phyloP scores from a whole-genome alignment of 2,888 invertebrate species.

The Chesias legatella region DNA sequence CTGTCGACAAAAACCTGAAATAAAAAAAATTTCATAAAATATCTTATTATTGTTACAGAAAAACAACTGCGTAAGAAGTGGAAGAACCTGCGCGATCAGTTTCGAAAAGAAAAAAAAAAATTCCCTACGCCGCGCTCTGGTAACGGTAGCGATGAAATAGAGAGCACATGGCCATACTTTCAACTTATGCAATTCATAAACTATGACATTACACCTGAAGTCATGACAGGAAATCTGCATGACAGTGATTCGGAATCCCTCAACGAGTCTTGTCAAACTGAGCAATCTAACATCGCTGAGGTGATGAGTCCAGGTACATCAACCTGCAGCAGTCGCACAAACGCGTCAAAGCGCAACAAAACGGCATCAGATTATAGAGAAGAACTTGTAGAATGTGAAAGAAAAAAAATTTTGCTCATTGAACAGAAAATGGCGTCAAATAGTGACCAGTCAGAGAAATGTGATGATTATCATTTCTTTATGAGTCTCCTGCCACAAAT shows the following conservation, averaged over 20 bases:
- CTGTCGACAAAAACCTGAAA: constrained; percentile 29
- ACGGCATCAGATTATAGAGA: constrained; percentile 27
- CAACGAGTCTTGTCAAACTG: constrained; percentile 23
- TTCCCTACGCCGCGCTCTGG: too few relatives aligned
- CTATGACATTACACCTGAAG: constrained; percentile 23
- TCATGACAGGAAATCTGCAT: constrained; percentile 26
- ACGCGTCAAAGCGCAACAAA: constrained; percentile 26
- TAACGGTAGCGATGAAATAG: constrained; percentile 21
- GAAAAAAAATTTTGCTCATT: constrained; percentile 26
- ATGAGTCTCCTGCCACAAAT: constrained; percentile 27
- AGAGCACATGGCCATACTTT: too few relatives aligned
- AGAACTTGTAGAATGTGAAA: constrained; percentile 25
- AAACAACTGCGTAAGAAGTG: constrained; percentile 28
- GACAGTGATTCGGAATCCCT: constrained; percentile 26
- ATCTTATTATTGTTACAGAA: constrained; percentile 25
- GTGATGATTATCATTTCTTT: constrained; percentile 27
- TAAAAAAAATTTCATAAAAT: constrained; percentile 13
- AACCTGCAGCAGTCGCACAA: constrained; percentile 22
- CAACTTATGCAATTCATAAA: constrained; percentile 21
- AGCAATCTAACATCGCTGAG: constrained; percentile 19
- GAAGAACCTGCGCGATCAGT: constrained; percentile 29
- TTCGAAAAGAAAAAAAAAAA: too few relatives aligned
- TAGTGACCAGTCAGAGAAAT: constrained; percentile 24
- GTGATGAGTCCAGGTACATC: constrained; percentile 21
- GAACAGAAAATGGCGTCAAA: constrained; percentile 29